Conservation (phyloP, 1,140 invertebrate species). For the Hylaeus anthracinus region DNA sequence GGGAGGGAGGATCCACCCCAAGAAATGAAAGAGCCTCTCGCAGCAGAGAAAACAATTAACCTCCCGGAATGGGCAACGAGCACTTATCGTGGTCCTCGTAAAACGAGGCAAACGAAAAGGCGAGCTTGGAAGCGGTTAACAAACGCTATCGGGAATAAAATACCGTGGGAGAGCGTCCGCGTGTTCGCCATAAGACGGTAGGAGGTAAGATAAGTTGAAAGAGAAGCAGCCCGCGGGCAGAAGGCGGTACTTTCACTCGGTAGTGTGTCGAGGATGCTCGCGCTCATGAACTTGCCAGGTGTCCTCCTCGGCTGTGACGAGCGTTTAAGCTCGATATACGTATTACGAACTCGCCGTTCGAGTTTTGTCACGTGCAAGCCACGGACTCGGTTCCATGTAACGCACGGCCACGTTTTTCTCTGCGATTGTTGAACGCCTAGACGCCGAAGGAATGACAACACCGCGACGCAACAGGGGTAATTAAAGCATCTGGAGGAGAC, state of each 20-base stretch:
- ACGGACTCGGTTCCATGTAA: slow-evolving; percentile 33
- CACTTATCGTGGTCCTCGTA: not conserved
- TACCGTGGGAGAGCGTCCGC: slow-evolving; percentile 45
- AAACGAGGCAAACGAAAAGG: not conserved
- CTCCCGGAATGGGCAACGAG: not conserved
- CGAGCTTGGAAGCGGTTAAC: slow-evolving; percentile 6
- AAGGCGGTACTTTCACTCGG: slow-evolving; percentile 68
- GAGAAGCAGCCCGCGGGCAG: slow-evolving; percentile 43
- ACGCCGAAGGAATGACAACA: not conserved
- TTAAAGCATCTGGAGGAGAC: slow-evolving; percentile 4
- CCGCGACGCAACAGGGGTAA: not conserved
- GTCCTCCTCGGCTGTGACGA: slow-evolving; percentile 16
- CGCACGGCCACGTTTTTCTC: slow-evolving; percentile 10
- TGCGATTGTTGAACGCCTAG: not conserved
- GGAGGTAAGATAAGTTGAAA: slow-evolving; percentile 32
- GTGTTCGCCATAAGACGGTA: not conserved
- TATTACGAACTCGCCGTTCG: slow-evolving; percentile 10
- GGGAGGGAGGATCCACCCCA: too few relatives aligned
- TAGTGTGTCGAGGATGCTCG: slow-evolving; percentile 65
- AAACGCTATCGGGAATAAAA: slow-evolving; percentile 33
- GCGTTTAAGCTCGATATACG: slow-evolving; percentile 35
- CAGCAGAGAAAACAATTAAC: not conserved
- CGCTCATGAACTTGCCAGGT: slow-evolving; percentile 69
- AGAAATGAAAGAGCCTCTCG: too few relatives aligned
- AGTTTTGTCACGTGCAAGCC: slow-evolving; percentile 37